These are phyloP conservation scores for Calycopis cecrops DNA, from an alignment of 1,140 invertebrate genomes.

Conservation along the genomic window DNA sequence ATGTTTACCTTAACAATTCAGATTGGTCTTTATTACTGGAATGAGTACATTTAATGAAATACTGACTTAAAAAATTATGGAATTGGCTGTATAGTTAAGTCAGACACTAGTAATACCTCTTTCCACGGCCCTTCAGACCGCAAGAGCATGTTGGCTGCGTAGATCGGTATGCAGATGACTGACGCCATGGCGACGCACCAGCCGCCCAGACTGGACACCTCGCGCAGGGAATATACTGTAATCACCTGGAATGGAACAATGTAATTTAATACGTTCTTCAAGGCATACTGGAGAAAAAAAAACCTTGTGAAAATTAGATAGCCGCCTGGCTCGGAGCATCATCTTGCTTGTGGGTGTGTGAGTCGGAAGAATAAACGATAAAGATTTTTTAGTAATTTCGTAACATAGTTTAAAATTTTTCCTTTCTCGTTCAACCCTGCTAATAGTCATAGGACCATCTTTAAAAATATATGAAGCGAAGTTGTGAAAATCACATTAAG, in stretches of 20 bases:
- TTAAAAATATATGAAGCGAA: too few relatives aligned
- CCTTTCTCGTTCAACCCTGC: too few relatives aligned
- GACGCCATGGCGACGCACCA: slow-evolving; percentile 50
- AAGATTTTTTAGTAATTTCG: too few relatives aligned
- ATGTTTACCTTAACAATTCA: too few relatives aligned
- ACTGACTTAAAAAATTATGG: too few relatives aligned
- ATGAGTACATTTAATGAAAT: too few relatives aligned
- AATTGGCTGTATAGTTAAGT: too few relatives aligned
- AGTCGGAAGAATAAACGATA: too few relatives aligned
- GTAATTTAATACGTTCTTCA: background rate
- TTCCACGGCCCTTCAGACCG: slow-evolving; percentile 39
- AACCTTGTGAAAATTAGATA: background rate
- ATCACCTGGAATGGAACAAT: slow-evolving; percentile 37
- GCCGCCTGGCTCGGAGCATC: background rate
- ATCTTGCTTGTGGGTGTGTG: background rate
- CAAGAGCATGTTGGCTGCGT: slow-evolving; percentile 35
- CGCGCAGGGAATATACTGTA: slow-evolving; percentile 39
- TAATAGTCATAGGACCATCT: too few relatives aligned
- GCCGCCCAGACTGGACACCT: slow-evolving; percentile 39
- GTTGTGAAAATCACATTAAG: too few relatives aligned
- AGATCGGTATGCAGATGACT: slow-evolving; percentile 47
- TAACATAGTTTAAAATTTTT: too few relatives aligned
- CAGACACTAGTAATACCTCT: slow-evolving; percentile 28
- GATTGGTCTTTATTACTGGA: too few relatives aligned
- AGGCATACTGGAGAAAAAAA: background rate